Base-by-base conservation (phyloP, 2,113 vertebrate species). In the Eupsittula cactorum region DNA sequence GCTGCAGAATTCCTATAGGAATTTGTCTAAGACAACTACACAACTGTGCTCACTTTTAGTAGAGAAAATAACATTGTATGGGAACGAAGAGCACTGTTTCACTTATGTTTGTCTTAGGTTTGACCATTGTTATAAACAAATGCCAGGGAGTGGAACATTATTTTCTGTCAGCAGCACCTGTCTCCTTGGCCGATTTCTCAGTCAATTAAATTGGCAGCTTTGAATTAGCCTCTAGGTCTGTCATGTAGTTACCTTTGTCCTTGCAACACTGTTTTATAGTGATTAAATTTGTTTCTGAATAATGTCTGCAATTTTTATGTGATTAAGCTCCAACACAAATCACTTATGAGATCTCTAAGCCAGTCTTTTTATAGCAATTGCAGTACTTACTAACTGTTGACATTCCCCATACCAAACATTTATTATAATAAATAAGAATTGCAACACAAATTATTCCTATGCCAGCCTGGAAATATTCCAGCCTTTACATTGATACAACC, bases 231-330 rank as follows among this genome's bases (percentile, higher is more conserved):
- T 92, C 62, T 81, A 76, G 74, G 59, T 94, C 79, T 94, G 63
- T 69, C 84, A 60, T 82, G 35, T 76, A 91, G 50, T 42, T 91
- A 62, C 52, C 29, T 52, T 91, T 95, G 92, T 90, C 82, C 77
- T 95, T 93, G 53, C 47, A 88, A 76, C 0, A 3, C 42, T 71
- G 74, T 93, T 94, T 82, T 73, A 46, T 86, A 87, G 88, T 90
- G 84, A 95, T 96, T 96, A 86, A 92, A 88, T 95, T 97, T 95
- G 70, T 90, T 96, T 95, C 90, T 96, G 88, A 95, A 93, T 93
- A 92, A 93, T 94, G 63, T 42, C 82, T 93, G 57, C 79, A 95
- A 83, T 97, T 97, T 95, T 96, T 85, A 83, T 78, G 44, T 7
- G 19, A 96, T 95, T 96, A 95, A 96, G 76, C 28, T 88, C 44